Base-by-base conservation (phyloP, 1,140 invertebrate genomes). In the Alviniconcha marisindica region DNA sequence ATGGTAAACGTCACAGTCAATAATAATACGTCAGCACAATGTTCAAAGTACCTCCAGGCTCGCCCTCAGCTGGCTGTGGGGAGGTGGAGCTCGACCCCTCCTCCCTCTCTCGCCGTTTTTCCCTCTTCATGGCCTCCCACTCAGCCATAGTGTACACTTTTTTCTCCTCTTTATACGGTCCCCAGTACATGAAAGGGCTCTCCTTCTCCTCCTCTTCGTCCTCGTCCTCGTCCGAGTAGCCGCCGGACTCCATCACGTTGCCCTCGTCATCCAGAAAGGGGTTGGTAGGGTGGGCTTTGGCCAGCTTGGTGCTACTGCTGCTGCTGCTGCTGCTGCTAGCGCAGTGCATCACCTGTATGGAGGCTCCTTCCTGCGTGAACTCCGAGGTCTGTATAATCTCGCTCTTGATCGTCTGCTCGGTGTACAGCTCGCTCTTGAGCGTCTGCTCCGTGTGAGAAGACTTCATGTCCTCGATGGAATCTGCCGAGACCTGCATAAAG, bases 121-220 rank as follows among this genome's bases (percentile, higher is more conserved):
- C 80, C 71, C 86, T 78, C 77, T 90, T 90, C 90, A 91, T 89
- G 24, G 86, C 91, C 84, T 92, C 91, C 90, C 90, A 91, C 85
- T 92, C 91, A 28, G 88, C 86, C 91, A 92, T 92, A 2, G 90
- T 92, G 81, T 87, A 92, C 69, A 92, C 88, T 82, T 91, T 91
- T 80, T 91, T 92, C 71, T 85, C 88, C 79, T 91, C 90, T 71
- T 90, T 86, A 84, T 92, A 92, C 14, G 90, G 91, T 21, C 86
- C 86, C 83, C 84, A 85, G 42, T 60, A 33, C n/a, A 87, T 33
- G 71, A 85, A 89, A n/a, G 84, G 83, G 28, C 76, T 86, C 81
- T 84, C 77, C 66, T 69, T 83, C 56, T 85, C 83, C 51, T 83
- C 66, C 24, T 84, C 84, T 0, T 85, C 83, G 15, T 84, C 84